Conservation (phyloP, 2,888 invertebrate species). For the Liopterus haemorrhoidalis region DNA sequence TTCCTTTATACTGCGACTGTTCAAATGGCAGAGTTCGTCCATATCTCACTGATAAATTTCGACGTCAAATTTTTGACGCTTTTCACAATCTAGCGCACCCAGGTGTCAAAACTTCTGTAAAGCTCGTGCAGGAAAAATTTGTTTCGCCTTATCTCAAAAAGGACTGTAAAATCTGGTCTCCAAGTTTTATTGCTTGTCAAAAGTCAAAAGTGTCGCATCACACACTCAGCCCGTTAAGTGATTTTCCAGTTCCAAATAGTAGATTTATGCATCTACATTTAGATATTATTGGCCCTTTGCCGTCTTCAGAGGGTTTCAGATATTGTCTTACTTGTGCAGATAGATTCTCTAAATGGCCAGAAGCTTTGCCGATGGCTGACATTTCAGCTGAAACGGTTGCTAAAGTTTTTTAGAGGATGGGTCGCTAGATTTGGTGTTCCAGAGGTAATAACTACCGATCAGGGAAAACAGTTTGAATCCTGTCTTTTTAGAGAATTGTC, state of each 20-base stretch:
- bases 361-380: conserved; percentile 7
- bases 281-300: conserved; percentile 12
- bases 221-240: conserved; percentile 15
- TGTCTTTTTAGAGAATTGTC: conserved; percentile 1
- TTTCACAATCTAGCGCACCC: too few species aligned
- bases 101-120: too few species aligned
- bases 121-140: too few species aligned
- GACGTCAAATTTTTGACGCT: too few species aligned
- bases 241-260: conserved; percentile 25
- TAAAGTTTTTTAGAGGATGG: background rate
- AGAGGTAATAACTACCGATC: background rate
- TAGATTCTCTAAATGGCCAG: conserved; percentile 2
- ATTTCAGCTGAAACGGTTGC: conserved; percentile 3
- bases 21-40: too few species aligned
- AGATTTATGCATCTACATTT: conserved; percentile 10
- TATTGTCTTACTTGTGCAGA: conserved; percentile 8
- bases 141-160: too few species aligned
- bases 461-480: conserved; percentile 4
- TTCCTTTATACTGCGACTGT: too few species aligned
- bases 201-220: conserved; percentile 28
- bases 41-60: too few species aligned
- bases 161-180: too few species aligned
- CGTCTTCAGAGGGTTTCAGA: background rate
- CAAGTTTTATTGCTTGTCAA: conserved; percentile 31
- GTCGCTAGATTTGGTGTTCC: conserved; percentile 4